Conservation (phyloP, 2,888 invertebrate genomes). For the Geotrupes spiniger region DNA sequence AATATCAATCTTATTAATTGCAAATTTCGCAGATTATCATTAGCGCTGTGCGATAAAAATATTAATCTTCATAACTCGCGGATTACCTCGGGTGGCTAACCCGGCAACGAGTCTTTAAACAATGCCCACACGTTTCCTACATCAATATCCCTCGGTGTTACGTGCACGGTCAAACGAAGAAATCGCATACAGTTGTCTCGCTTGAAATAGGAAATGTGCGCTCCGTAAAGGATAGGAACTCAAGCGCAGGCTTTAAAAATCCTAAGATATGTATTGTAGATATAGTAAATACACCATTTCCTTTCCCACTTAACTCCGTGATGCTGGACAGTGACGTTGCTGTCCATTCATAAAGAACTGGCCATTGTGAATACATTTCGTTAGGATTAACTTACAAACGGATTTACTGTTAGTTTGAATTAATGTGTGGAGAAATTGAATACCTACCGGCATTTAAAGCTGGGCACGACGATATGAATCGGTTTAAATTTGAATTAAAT, state of each 20-base stretch:
- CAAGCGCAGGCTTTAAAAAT: constrained; percentile 3
- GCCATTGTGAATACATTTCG: too few relatives aligned
- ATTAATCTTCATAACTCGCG: too few relatives aligned
- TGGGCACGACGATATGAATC: too few relatives aligned
- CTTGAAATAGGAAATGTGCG: constrained; percentile 11
- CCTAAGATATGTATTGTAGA: constrained; percentile 15
- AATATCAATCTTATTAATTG: too few relatives aligned
- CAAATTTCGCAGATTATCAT: too few relatives aligned
- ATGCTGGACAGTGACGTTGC: constrained; percentile 22
- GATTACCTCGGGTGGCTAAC: not conserved
- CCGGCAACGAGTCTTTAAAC: too few relatives aligned
- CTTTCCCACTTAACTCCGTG: constrained; percentile 26
- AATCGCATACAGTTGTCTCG: constrained; percentile 7
- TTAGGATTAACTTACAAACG: too few relatives aligned
- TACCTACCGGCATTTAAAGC: too few relatives aligned
- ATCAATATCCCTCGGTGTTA: constrained; percentile 12
- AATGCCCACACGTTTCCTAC: constrained; percentile 16
- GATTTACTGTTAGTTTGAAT: too few relatives aligned
- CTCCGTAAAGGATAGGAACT: not conserved
- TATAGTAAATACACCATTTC: constrained; percentile 27
- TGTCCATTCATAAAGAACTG: constrained; percentile 27
- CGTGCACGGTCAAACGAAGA: constrained; percentile 14
- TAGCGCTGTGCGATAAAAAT: too few relatives aligned
- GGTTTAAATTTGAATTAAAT: too few relatives aligned
- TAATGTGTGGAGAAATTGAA: too few relatives aligned